Evolutionary conservation across 1,140 invertebrate species (phyloP).

Genomic region (Orchestia grillus): DNA sequence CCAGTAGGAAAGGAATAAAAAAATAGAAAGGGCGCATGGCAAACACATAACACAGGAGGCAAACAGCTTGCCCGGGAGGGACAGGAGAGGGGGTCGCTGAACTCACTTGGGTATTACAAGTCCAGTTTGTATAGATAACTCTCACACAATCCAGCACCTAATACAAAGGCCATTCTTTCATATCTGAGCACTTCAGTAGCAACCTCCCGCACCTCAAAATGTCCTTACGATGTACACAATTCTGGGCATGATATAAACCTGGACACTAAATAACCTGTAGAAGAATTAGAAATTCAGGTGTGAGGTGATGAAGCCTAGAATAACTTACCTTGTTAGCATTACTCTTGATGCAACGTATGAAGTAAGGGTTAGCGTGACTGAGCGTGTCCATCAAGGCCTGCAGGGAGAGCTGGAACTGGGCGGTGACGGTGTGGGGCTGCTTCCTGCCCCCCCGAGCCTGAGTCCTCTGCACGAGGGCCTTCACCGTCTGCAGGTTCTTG

Average conservation of each 20-base stretch:
- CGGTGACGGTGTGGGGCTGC: constrained; percentile 91
- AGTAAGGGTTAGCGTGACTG: constrained; percentile 95
- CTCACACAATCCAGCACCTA: not conserved
- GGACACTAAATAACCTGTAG: not conserved
- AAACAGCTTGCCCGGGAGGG: too few species aligned
- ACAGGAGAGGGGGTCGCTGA: too few species aligned
- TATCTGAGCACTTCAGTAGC: too few species aligned
- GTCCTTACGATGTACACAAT: not conserved
- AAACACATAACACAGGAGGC: too few species aligned
- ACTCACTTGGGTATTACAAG: not conserved
- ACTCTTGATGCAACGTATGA: constrained; percentile 96
- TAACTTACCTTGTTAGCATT: constrained; percentile 84
- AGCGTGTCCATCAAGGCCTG: constrained; percentile 93
- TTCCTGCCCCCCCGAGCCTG: constrained; percentile 74
- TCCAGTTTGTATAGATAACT: not conserved
- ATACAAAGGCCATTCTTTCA: too few species aligned
- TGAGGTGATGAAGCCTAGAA: not conserved
- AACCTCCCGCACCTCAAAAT: not conserved
- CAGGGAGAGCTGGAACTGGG: constrained; percentile 93
- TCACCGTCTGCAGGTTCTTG: constrained; percentile 91
- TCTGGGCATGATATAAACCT: not conserved
- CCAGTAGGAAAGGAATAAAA: too few species aligned
- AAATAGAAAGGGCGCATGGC: too few species aligned
- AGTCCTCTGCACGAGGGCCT: constrained; percentile 80
- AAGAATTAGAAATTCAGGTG: not conserved